phyloP scores from a whole-genome alignment of 2,113 vertebrate species.

The Parus major region DNA sequence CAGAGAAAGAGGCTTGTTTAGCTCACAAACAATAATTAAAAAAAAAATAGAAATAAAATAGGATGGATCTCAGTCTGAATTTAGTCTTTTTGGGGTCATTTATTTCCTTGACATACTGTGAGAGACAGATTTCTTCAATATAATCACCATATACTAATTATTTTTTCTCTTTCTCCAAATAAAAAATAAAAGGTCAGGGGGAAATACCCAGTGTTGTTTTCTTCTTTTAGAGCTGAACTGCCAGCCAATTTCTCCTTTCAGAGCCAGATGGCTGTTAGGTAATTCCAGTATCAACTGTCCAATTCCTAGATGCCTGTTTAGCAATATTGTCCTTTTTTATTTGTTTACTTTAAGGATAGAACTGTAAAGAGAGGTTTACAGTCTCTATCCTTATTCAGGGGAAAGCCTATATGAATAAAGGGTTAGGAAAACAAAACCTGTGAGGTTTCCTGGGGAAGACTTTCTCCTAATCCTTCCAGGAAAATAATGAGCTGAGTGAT shows the following conservation, averaged over 20 bases:
- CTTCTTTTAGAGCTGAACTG: slow-evolving; percentile 9
- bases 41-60: not conserved
- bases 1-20: not conserved
- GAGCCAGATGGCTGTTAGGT: slow-evolving; percentile 50
- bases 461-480: slow-evolving; percentile 9
- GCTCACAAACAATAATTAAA: not conserved
- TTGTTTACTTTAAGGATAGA: slow-evolving; percentile 39
- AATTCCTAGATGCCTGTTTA: slow-evolving; percentile 56
- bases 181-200: not conserved
- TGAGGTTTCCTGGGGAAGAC: not conserved
- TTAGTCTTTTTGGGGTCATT: not conserved
- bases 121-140: not conserved
- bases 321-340: slow-evolving; percentile 48
- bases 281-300: slow-evolving; percentile 42
- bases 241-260: slow-evolving; percentile 40
- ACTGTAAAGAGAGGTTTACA: not conserved
- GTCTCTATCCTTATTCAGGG: not conserved
- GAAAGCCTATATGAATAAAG: not conserved
- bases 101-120: not conserved
- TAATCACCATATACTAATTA: not conserved
- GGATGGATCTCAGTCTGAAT: not conserved
- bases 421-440: not conserved
- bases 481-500: not conserved
- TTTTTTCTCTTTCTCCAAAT: not conserved
- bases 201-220: not conserved